Evolutionary conservation across 2,888 invertebrate species (phyloP).

Genomic region (Carabus problematicus): DNA sequence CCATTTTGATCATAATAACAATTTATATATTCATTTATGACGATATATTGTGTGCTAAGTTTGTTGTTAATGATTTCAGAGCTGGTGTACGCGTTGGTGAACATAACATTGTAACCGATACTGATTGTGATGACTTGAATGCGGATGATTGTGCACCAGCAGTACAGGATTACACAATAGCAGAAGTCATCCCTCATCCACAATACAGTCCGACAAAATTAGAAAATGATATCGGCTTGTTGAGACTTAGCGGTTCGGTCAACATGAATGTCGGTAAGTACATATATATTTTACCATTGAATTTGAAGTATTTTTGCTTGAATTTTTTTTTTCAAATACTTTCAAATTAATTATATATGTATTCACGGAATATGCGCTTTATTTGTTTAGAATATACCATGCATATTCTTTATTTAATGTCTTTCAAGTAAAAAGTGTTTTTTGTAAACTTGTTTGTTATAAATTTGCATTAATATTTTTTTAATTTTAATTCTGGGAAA

Average conservation of each 20-base stretch:
- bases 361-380: too few species aligned
- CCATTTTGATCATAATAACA: too few species aligned
- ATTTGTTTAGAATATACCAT: too few species aligned
- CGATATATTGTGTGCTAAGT: constrained; percentile 3
- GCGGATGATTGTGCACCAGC: constrained; percentile 57
- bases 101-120: constrained; percentile 60
- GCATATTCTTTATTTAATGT: too few species aligned
- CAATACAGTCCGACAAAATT: constrained; percentile 60
- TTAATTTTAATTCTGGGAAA: too few species aligned
- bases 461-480: too few species aligned
- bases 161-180: constrained; percentile 64
- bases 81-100: constrained; percentile 71
- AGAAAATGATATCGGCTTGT: constrained; percentile 67
- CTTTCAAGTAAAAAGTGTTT: not conserved
- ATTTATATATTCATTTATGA: not conserved
- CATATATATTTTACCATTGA: too few species aligned
- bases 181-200: constrained; percentile 62
- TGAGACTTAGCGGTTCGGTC: constrained; percentile 58
- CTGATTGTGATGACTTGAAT: constrained; percentile 57
- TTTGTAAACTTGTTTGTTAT: too few species aligned
- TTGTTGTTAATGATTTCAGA: constrained; percentile 53
- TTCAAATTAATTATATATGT: too few species aligned
- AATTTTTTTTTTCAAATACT: too few species aligned
- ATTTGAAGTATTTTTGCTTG: too few species aligned
- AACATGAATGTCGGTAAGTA: constrained; percentile 49